These are phyloP conservation scores for Tubulanus polymorphus DNA, from an alignment of 2,888 invertebrate species.

Conservation along the genomic window DNA sequence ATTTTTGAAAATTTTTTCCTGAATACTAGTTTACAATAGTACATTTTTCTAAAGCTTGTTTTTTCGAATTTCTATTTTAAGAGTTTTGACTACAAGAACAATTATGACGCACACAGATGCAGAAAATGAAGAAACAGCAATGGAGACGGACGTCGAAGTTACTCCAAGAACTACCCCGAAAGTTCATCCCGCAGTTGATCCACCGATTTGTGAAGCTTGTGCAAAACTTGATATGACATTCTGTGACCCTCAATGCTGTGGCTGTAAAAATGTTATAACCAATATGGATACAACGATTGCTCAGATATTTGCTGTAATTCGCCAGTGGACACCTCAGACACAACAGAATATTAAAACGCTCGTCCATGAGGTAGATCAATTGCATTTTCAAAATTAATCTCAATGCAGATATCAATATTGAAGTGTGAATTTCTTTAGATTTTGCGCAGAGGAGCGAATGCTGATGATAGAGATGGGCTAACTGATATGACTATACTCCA, in stretches of 20 bases:
- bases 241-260: conserved; percentile 55
- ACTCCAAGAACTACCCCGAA: conserved; percentile 30
- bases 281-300: conserved; percentile 49
- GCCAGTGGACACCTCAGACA: conserved; percentile 58
- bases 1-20: too few relatives aligned
- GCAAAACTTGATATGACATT: conserved; percentile 52
- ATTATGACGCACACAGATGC: too few relatives aligned
- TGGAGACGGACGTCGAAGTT: conserved; percentile 1
- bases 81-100: too few relatives aligned
- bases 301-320: conserved; percentile 56
- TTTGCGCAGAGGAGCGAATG: conserved; percentile 53
- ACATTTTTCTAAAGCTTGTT: too few relatives aligned
- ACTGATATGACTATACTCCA: conserved; percentile 58
- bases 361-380: conserved; percentile 49
- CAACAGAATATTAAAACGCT: conserved; percentile 54
- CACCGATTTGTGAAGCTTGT: conserved; percentile 54
- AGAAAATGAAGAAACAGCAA: too few relatives aligned
- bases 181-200: conserved; percentile 54
- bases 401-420: not conserved
- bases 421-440: conserved; percentile 41
- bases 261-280: conserved; percentile 50
- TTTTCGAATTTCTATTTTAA: too few relatives aligned
- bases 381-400: not conserved
- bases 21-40: too few relatives aligned
- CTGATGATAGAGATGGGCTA: conserved; percentile 56